Conservation (phyloP, 64 coral and sea anemone genomes). For the Acropora yongei region DNA sequence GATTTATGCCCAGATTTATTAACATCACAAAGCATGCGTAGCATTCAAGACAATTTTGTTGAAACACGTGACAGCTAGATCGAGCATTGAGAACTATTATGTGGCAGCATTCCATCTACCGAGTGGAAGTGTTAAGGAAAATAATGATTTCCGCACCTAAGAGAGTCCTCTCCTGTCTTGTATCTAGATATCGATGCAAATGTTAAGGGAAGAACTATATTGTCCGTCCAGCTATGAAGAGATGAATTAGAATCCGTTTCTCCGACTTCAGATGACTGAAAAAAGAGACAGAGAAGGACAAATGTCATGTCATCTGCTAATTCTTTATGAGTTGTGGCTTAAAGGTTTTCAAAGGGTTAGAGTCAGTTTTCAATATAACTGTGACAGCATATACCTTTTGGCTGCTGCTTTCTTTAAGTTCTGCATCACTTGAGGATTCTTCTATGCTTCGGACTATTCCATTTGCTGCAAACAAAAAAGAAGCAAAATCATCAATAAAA, state of each 20-base stretch:
- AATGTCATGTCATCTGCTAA: neutral
- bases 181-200: slow-evolving; percentile 96
- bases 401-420: slow-evolving; percentile 64
- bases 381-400: slow-evolving; percentile 47
- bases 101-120: no score
- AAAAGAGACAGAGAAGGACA: neutral
- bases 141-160: slow-evolving; percentile 48
- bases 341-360: no score
- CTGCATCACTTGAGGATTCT: slow-evolving; percentile 71
- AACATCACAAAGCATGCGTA: no score
- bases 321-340: no score
- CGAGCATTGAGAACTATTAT: no score
- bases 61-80: no score
- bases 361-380: no score
- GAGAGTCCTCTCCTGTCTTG: slow-evolving; percentile 88
- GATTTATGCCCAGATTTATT: no score
- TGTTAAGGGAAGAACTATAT: slow-evolving; percentile 92
- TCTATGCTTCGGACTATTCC: slow-evolving; percentile 91
- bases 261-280: slow-evolving; percentile 75
- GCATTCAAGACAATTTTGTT: no score
- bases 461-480: slow-evolving; percentile 65
- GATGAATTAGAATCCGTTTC: slow-evolving; percentile 91
- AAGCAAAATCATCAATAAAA: neutral
- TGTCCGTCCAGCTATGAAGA: slow-evolving; percentile 90
- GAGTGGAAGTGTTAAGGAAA: no score